Conservation (phyloP, 1,140 invertebrate species). For the Fragariocoptes setiger region DNA sequence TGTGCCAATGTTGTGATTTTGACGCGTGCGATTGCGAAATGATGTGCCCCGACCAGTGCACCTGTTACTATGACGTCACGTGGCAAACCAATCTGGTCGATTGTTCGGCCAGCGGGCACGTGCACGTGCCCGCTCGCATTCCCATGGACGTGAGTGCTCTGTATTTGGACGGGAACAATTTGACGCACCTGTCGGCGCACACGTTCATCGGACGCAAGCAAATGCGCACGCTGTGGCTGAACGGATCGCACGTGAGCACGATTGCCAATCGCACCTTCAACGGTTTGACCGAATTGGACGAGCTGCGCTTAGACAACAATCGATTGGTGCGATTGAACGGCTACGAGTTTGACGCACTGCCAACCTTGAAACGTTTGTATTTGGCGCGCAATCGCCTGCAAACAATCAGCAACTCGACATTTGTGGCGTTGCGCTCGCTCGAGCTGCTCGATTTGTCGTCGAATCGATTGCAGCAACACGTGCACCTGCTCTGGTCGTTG, state of each 20-base stretch:
- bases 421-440: constrained; percentile 37
- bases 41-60: constrained; percentile 63
- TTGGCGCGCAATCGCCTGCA: constrained; percentile 50
- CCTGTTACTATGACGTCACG: constrained; percentile 50
- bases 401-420: constrained; percentile 42
- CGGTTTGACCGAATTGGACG: constrained; percentile 41
- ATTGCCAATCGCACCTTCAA: constrained; percentile 76
- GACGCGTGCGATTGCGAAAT: constrained; percentile 80
- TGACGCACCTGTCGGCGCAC: constrained; percentile 47
- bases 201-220: constrained; percentile 69
- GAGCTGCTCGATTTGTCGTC: constrained; percentile 48
- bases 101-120: constrained; percentile 20
- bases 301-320: constrained; percentile 55
- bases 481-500: constrained; percentile 35
- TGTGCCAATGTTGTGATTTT: constrained; percentile 74
- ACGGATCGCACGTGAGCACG: constrained; percentile 43
- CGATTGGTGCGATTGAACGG: constrained; percentile 40
- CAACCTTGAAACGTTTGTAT: constrained; percentile 43
- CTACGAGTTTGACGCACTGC: constrained; percentile 56
- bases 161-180: constrained; percentile 58
- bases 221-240: constrained; percentile 47
- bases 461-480: constrained; percentile 39
- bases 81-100: constrained; percentile 74
- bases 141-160: constrained; percentile 77
- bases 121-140: constrained; percentile 39